Percentiles rank a stretch among this genome's conserved stretches.
Evolutionary conservation across 2,888 invertebrate genomes (phyloP).

Genomic region (Tenthredo notha): DNA sequence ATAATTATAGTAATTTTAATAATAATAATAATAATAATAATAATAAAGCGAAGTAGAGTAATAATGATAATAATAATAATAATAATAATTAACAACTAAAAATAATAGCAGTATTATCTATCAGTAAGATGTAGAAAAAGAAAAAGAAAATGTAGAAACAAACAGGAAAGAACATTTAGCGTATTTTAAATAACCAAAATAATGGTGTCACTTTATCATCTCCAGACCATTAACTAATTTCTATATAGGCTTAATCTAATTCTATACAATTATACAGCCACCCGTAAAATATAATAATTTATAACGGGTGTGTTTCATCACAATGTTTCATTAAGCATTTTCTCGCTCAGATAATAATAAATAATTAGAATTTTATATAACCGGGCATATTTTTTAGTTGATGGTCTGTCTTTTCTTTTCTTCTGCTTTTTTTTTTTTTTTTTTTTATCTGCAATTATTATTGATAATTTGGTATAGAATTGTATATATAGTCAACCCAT

Average conservation of each 20-base stretch:
- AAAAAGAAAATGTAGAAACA: constrained; percentile 43
- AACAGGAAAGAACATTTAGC: constrained; percentile 51
- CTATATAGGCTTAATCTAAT: constrained; percentile 71
- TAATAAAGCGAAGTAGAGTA: constrained; percentile 38
- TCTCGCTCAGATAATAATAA: constrained; percentile 68
- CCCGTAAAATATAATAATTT: constrained; percentile 32
- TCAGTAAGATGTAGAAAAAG: constrained; percentile 28
- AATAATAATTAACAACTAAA: constrained; percentile 14
- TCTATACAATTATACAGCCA: constrained; percentile 74
- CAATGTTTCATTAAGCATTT: constrained; percentile 64
- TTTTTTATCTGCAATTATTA: not conserved
- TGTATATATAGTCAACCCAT: not conserved
- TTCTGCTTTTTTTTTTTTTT: constrained; percentile 43
- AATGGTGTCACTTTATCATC: constrained; percentile 57
- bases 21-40: constrained; percentile 4
- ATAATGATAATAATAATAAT: constrained; percentile 12
- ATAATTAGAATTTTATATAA: constrained; percentile 51
- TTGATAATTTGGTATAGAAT: constrained; percentile 54
- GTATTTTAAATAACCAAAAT: constrained; percentile 17
- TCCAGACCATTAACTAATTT: constrained; percentile 77
- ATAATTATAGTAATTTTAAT: constrained; percentile 8
- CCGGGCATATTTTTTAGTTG: constrained; percentile 68
- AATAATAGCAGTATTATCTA: constrained; percentile 28
- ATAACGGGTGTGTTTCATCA: constrained; percentile 45
- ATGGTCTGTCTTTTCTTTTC: constrained; percentile 72